Evolutionary conservation across 1,140 invertebrate genomes (phyloP), one percentile per base, ranked within the genome.

Genomic region (Atta texana): DNA sequence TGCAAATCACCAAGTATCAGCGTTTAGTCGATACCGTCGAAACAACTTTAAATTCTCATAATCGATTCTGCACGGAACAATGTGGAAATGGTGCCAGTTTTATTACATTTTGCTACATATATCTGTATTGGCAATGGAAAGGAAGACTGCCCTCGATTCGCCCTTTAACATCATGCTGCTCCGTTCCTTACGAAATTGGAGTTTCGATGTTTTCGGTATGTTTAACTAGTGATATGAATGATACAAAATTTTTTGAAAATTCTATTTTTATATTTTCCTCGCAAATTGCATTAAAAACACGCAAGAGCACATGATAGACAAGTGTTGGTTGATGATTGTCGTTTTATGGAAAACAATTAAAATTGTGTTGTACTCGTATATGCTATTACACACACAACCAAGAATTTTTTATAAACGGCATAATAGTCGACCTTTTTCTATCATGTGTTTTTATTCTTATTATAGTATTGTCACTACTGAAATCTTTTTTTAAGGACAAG

Each of bases 111-210:
- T 90, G 16, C n/a, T 87, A 12, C 18, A 49, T 12, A 6, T 28
- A 71, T 10, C 12, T 64, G 2, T 85, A 8, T 44, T 44, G 10
- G 12, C 55, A 0, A 49, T 0, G 14, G 55, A 69, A 2, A 91
- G 93, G 28, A 93, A 72, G 24, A 92, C 92, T 2, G 59, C 28
- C 2, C 75, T 94, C 0, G 93, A 94, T 49, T 78, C 87, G 0
- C 86, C 90, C 0, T 12, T 66, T 12, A 93, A 91, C 71, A 51
- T 93, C 0, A 4, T 28, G 0, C 21, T 92, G 0, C 63, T 88
- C n/a, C 86, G 91, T 1, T 34, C 51, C 55, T 0, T 92, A n/a
- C 88, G 92, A 39, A 61, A 80, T 64, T 91, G 89, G n/a, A 66
- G 85, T 44, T 57, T 78, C 0, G 7, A 89, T 1, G 7, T 61